Evolutionary conservation across 2,113 vertebrate species (phyloP).

Genomic region (Melozone crissalis): DNA sequence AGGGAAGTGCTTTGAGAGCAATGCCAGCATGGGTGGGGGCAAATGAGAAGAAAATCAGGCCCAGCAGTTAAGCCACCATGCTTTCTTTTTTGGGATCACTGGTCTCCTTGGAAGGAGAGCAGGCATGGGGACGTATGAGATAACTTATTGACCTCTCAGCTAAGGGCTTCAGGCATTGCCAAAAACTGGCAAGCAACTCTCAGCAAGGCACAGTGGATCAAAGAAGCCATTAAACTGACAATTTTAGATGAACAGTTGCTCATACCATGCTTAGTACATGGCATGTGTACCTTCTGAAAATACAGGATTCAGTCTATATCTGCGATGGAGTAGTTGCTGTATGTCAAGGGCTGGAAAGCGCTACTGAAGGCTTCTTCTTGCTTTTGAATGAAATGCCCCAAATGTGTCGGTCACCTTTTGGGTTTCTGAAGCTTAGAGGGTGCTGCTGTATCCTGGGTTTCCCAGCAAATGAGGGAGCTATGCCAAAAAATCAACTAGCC

Average conservation of each 20-base stretch:
- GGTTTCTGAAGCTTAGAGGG: background rate
- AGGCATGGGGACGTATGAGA: slow-evolving; percentile 11
- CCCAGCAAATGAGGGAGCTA: slow-evolving; percentile 10
- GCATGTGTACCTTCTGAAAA: slow-evolving; percentile 71
- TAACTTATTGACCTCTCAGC: background rate
- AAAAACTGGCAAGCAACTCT: slow-evolving; percentile 28
- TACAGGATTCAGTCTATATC: slow-evolving; percentile 74
- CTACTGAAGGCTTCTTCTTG: background rate
- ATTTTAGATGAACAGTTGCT: slow-evolving; percentile 23
- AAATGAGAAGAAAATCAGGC: background rate
- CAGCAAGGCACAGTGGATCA: slow-evolving; percentile 18
- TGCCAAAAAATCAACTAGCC: slow-evolving; percentile 36
- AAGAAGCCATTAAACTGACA: slow-evolving; percentile 42
- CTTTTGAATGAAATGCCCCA: slow-evolving; percentile 25
- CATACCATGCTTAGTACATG: slow-evolving; percentile 48
- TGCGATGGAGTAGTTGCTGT: slow-evolving; percentile 59
- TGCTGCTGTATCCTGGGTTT: background rate
- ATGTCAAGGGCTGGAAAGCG: background rate
- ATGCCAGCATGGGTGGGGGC: background rate
- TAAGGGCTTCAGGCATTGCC: slow-evolving; percentile 39
- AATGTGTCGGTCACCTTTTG: background rate
- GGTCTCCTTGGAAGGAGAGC: slow-evolving; percentile 38
- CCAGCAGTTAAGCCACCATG: background rate
- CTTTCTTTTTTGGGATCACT: slow-evolving; percentile 10
- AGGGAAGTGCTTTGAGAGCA: background rate